Evolutionary conservation across 2,797 vertebrate genomes (phyloP).

Genomic region (Pseudochirops corinnae): DNA sequence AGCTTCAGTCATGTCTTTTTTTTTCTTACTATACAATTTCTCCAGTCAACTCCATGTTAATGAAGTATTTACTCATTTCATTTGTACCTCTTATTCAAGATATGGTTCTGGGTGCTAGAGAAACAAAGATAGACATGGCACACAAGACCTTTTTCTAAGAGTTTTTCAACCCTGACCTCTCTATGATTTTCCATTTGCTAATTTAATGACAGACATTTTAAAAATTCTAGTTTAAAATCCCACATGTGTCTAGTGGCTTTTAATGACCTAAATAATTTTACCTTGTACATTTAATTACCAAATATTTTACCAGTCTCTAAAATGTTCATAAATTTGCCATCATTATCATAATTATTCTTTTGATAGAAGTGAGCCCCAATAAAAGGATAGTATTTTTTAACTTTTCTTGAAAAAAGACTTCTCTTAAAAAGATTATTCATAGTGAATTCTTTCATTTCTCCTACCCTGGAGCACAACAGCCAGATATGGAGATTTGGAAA

Average conservation of each 20-base stretch:
- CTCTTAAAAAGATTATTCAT: not conserved
- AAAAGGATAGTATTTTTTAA: not conserved
- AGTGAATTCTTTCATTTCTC: not conserved
- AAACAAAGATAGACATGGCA: not conserved
- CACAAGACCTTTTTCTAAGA: not conserved
- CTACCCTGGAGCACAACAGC: not conserved
- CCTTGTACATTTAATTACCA: not conserved
- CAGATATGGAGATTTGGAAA: no score
- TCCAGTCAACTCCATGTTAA: not conserved
- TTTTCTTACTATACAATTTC: not conserved
- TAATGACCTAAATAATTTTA: conserved; percentile 17
- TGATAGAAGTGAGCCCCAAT: not conserved
- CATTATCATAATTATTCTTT: not conserved
- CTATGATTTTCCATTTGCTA: not conserved
- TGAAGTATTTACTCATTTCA: not conserved
- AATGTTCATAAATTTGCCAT: conserved; percentile 11
- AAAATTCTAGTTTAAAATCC: conserved; percentile 28
- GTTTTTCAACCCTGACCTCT: not conserved
- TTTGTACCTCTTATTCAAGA: not conserved
- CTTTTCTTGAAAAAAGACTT: not conserved
- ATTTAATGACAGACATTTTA: conserved; percentile 17
- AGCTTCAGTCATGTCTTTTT: not conserved
- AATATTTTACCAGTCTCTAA: conserved; percentile 20
- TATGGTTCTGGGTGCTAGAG: not conserved
- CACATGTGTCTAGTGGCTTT: conserved; percentile 9